Base-by-base conservation (phyloP, 2,113 vertebrate genomes). In the Barnardius zonarius region DNA sequence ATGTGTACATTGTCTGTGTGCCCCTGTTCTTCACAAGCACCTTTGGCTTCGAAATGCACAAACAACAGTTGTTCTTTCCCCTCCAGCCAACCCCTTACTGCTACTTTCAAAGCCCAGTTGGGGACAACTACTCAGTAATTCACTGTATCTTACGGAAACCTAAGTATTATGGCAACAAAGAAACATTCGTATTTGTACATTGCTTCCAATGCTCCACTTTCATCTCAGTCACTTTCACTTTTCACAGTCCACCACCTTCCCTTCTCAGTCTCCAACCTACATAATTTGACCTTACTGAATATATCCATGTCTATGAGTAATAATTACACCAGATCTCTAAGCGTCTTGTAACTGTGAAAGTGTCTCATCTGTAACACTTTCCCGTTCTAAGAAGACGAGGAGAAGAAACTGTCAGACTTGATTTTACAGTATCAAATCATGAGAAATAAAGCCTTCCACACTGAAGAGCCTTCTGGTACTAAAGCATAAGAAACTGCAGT, bases 1-100 rank as follows among this genome's bases (percentile, higher is more conserved):
- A 44, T 0, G 1, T 23, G 14, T 10, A 15, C 2, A 3, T 12
- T 44, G 11, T 22, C 30, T 51, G 30, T 15, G 6, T 11, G 4
- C 13, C 31, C 10, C 35, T 7, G 20, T 35, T 70, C 28, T 72
- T 79, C n/a, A 43, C 31, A 30, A 51, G 17, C 66, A 16, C 1
- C 35, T 76, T 80, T 54, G 33, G 17, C 28, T 39, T 24, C n/a
- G 20, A 18, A 72, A 46, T 57, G 17, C 39, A 61, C 0, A 2
- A 7, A 10, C 5, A 3, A 43, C 16, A 35, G 7, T 5, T 74
- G n/a, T 0, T 46, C 39, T 66, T 64, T 33, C 12, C 22, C 9
- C 7, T 59, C 57, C 57, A 35, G 33, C 11, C 25, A 63, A 18
- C 23, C 13, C 5, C 0, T 68, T 39, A 76, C 8, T 10, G 43